Percentiles rank a stretch among this genome's conserved stretches.
These are phyloP conservation scores for Crax fasciolata DNA, from an alignment of 2,797 vertebrate genomes.

Conservation along the genomic window DNA sequence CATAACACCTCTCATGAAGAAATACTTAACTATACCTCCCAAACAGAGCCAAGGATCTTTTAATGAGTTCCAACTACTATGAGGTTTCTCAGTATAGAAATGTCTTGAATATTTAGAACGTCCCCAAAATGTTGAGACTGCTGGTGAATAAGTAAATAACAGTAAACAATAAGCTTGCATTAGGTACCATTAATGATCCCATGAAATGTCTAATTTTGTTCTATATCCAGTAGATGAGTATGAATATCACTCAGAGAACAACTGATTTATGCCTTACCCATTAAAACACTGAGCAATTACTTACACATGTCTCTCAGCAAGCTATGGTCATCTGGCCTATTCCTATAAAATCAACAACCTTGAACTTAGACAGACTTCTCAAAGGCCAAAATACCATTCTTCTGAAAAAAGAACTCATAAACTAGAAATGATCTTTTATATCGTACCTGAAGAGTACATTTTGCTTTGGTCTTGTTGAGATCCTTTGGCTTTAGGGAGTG, in stretches of 20 bases:
- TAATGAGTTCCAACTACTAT: background rate
- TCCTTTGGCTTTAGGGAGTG: background rate
- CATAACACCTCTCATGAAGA: background rate
- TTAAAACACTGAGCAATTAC: conserved; percentile 34
- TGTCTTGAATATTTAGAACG: background rate
- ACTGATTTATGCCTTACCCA: background rate
- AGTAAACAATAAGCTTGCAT: background rate
- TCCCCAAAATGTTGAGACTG: background rate
- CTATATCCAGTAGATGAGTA: background rate
- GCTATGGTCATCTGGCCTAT: conserved; percentile 47
- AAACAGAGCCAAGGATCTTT: background rate
- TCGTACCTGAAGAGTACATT: background rate
- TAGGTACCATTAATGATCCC: background rate
- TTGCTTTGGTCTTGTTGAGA: background rate
- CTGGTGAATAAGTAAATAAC: background rate
- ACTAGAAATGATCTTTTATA: background rate
- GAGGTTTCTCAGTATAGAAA: background rate
- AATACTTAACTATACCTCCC: background rate
- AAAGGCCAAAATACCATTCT: conserved; percentile 48
- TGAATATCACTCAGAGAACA: background rate
- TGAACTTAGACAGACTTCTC: conserved; percentile 70
- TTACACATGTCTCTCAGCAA: conserved; percentile 53
- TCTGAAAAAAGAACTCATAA: conserved; percentile 21
- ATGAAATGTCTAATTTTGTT: background rate
- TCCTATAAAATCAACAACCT: conserved; percentile 74